Percentiles rank a stretch among this genome's conserved stretches.
These are phyloP conservation scores for Cyclura pinguis DNA, from an alignment of 2,797 vertebrate genomes.

Conservation along the genomic window DNA sequence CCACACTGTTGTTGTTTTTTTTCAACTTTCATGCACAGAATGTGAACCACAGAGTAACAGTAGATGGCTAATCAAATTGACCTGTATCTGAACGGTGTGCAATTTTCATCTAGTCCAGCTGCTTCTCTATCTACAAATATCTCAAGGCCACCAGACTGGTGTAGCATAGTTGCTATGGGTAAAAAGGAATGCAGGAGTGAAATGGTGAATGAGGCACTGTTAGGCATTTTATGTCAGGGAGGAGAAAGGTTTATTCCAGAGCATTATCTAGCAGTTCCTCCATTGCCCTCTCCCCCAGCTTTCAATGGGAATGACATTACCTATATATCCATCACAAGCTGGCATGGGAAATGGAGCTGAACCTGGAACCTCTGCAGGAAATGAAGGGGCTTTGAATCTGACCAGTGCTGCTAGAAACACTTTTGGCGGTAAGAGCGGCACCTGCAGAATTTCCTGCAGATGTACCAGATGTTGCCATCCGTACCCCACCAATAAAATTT, in stretches of 20 bases:
- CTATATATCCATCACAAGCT: not conserved
- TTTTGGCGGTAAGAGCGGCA: not conserved
- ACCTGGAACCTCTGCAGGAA: not conserved
- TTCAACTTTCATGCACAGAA: too few relatives aligned
- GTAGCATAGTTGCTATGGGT: not conserved
- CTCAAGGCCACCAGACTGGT: too few relatives aligned
- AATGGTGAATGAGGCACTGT: not conserved
- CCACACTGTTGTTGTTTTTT: not conserved
- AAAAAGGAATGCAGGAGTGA: not conserved
- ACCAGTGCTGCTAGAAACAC: not conserved
- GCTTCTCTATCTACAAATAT: not conserved
- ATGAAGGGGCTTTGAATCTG: not conserved
- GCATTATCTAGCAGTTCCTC: not conserved
- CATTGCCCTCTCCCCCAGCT: not conserved
- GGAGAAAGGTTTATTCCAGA: too few relatives aligned
- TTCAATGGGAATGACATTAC: not conserved
- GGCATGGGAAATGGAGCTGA: not conserved
- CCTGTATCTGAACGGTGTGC: not conserved
- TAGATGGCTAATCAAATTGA: not conserved
- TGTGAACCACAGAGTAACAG: not conserved
- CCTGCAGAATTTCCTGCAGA: too few relatives aligned
- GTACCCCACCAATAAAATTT: not conserved
- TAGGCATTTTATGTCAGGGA: too few relatives aligned
- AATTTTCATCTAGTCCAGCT: not conserved
- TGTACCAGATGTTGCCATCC: too few relatives aligned